Conservation (phyloP, 2,113 vertebrate species). For the Bubo blakistoni region DNA sequence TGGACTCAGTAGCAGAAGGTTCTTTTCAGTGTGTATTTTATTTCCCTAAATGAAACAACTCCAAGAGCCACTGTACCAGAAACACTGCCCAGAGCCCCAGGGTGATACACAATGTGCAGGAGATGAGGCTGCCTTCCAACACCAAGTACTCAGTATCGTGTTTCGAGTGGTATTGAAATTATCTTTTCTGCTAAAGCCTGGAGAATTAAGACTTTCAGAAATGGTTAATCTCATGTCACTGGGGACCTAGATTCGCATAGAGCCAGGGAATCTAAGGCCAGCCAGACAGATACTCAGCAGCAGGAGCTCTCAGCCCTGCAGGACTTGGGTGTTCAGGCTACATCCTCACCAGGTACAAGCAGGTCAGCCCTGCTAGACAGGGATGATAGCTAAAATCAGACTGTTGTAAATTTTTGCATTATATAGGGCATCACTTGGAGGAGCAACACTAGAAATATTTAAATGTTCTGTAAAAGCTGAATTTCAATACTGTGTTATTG, state of each 20-base stretch:
- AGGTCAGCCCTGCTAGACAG: not conserved
- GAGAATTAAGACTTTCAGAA: not conserved
- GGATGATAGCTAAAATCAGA: not conserved
- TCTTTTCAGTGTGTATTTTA: not conserved
- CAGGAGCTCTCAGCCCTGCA: not conserved
- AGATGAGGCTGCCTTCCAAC: not conserved
- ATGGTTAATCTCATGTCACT: fast-evolving
- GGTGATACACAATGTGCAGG: fast-evolving
- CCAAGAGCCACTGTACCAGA: not conserved
- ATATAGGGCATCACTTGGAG: not conserved
- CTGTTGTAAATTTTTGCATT: not conserved
- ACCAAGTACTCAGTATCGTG: not conserved
- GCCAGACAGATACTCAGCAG: not conserved
- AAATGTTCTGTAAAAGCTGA: not conserved
- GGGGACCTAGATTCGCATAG: not conserved
- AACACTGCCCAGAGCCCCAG: not conserved
- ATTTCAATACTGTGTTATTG: not conserved
- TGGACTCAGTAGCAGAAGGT: not conserved
- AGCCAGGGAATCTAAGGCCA: not conserved
- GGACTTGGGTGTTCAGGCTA: not conserved
- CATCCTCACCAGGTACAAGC: not conserved
- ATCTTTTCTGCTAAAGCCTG: not conserved
- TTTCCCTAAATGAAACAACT: not conserved
- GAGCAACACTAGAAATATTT: not conserved
- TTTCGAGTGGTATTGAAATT: not conserved